Conservation (phyloP, 2,888 invertebrate genomes). For the Ecliptopera silaceata region DNA sequence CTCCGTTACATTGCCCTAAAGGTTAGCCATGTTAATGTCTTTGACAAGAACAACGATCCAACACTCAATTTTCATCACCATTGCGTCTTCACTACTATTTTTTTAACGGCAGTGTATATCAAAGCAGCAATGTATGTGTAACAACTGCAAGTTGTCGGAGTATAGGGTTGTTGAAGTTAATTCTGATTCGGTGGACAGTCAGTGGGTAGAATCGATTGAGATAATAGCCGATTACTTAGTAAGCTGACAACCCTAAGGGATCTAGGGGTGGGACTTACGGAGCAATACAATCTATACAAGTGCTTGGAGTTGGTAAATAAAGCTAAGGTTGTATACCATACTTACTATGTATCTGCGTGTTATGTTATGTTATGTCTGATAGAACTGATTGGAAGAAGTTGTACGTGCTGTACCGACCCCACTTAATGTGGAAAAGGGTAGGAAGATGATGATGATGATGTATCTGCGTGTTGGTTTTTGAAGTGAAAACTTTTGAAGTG, state of each 20-base stretch:
- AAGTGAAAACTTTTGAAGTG: too few relatives aligned
- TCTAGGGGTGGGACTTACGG: conserved; percentile 43
- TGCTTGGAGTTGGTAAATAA: too few relatives aligned
- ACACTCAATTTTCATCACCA: conserved; percentile 1
- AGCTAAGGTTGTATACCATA: too few relatives aligned
- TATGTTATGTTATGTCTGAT: too few relatives aligned
- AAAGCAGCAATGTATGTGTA: conserved; percentile 18
- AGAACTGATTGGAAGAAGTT: too few relatives aligned
- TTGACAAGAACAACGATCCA: conserved; percentile 14
- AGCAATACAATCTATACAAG: too few relatives aligned
- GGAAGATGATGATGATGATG: too few relatives aligned
- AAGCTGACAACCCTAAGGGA: conserved; percentile 64
- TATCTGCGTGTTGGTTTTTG: too few relatives aligned
- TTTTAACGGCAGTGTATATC: background rate
- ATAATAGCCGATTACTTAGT: conserved; percentile 71
- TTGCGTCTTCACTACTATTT: conserved; percentile 5
- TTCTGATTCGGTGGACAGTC: conserved; percentile 33
- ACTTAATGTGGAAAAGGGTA: too few relatives aligned
- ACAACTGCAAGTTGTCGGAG: background rate
- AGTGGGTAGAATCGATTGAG: conserved; percentile 60
- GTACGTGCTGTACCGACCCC: too few relatives aligned
- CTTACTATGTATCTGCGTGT: too few relatives aligned
- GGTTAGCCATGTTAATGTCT: conserved; percentile 34
- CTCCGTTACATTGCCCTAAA: conserved; percentile 30
- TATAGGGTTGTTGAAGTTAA: conserved; percentile 18